Percentiles rank a stretch among this genome's conserved stretches.
Evolutionary conservation across 35 echinoderm and acorn worm species (phyloP).

Genomic region (Apostichopus parvimensis): DNA sequence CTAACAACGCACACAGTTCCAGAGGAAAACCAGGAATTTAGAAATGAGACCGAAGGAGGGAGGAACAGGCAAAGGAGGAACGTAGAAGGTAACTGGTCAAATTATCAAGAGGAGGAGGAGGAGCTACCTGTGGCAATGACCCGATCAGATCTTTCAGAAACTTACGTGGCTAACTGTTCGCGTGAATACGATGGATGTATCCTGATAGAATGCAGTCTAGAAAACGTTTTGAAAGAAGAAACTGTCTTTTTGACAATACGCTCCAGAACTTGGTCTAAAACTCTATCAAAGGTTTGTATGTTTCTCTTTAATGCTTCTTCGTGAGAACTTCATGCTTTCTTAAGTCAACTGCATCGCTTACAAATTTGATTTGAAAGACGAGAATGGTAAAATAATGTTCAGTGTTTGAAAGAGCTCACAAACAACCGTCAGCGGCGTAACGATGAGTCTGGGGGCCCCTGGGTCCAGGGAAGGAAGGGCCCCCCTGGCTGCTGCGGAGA

Average conservation of each 20-base stretch:
- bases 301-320: too few relatives aligned
- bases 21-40: background rate
- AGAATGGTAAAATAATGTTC: too few relatives aligned
- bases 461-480: too few relatives aligned
- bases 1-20: background rate
- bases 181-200: background rate
- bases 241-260: background rate
- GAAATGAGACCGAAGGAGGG: background rate
- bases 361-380: too few relatives aligned
- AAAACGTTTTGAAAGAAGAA: background rate
- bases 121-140: background rate
- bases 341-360: too few relatives aligned
- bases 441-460: too few relatives aligned
- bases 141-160: background rate
- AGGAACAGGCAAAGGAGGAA: background rate
- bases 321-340: too few relatives aligned
- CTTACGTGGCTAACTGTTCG: background rate
- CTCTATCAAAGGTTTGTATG: constrained; percentile 6
- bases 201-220: background rate
- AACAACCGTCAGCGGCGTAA: too few relatives aligned
- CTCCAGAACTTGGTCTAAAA: background rate
- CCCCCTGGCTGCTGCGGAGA: too few relatives aligned
- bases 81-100: background rate
- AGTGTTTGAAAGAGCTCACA: too few relatives aligned
- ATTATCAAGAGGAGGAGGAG: background rate